A percentile compares a stretch with the other conserved stretches of the same genome.
These are phyloP conservation scores for Darevskia mixta DNA, from an alignment of 2,797 vertebrate species.

Conservation along the genomic window DNA sequence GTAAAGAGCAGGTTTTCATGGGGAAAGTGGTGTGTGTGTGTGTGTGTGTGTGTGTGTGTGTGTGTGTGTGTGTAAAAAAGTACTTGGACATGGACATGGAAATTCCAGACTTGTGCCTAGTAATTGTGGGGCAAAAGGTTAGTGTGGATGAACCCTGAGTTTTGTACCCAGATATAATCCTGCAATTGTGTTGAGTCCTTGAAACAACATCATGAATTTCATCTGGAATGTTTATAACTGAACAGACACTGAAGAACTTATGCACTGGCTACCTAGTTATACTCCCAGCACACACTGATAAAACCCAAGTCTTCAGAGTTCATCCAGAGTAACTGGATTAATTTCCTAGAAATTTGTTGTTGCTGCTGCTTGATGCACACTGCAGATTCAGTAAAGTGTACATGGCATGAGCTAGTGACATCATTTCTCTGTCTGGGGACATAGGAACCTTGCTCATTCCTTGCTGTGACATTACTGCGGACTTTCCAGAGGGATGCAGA, in stretches of 20 bases:
- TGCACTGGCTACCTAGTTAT: background rate
- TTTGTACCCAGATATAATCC: background rate
- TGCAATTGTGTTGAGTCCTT: background rate
- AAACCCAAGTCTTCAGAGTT: background rate
- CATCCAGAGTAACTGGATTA: background rate
- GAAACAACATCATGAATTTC: background rate
- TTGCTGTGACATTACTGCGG: no score
- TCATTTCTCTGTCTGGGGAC: background rate
- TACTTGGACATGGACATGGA: background rate
- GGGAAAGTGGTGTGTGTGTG: no score
- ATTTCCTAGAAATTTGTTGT: background rate
- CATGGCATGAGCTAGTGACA: background rate
- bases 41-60: no score
- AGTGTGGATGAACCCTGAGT: background rate
- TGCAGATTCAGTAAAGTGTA: background rate
- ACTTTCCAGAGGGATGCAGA: no score
- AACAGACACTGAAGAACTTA: background rate
- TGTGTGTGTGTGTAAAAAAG: no score
- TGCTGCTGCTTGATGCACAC: no score
- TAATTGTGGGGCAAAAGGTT: no score
- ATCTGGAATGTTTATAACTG: background rate
- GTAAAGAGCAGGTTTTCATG: no score
- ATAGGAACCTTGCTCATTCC: no score
- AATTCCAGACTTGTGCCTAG: no score
- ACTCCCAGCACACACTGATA: no score